Percentiles rank a stretch among this genome's conserved stretches.
These are phyloP conservation scores for Protonemura montana DNA, from an alignment of 2,888 invertebrate genomes.

Conservation along the genomic window DNA sequence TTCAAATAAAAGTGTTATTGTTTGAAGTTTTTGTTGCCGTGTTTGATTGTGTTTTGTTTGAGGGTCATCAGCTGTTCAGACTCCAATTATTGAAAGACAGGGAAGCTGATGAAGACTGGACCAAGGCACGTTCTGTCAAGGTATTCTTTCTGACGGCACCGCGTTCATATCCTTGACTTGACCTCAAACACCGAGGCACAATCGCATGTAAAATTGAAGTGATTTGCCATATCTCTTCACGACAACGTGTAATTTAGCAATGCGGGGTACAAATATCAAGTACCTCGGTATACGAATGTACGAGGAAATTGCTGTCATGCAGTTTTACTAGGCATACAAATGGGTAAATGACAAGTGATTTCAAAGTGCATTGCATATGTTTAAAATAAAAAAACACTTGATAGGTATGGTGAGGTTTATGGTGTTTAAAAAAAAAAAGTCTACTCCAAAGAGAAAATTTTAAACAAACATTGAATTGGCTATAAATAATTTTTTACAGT, in stretches of 20 bases:
- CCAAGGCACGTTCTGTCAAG: background rate
- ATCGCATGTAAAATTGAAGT: background rate
- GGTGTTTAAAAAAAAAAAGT: too few species aligned
- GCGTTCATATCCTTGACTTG: background rate
- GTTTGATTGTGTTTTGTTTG: background rate
- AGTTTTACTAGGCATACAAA: background rate
- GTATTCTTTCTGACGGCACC: background rate
- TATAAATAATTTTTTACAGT: too few species aligned
- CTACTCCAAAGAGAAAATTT: too few species aligned
- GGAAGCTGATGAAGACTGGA: background rate
- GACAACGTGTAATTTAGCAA: background rate
- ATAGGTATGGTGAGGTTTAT: too few species aligned
- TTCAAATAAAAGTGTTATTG: too few species aligned
- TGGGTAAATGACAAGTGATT: background rate
- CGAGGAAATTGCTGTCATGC: background rate
- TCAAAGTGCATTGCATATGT: too few species aligned
- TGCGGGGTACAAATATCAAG: background rate
- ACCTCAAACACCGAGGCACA: background rate
- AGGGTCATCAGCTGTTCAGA: background rate
- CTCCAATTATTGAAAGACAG: background rate
- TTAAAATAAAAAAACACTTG: too few species aligned
- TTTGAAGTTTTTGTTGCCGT: too few species aligned
- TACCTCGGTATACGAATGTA: background rate
- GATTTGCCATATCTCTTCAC: background rate
- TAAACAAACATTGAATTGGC: too few species aligned